These are phyloP conservation scores for Mechanitis mazaeus DNA, from an alignment of 2,888 invertebrate genomes.

Conservation along the genomic window DNA sequence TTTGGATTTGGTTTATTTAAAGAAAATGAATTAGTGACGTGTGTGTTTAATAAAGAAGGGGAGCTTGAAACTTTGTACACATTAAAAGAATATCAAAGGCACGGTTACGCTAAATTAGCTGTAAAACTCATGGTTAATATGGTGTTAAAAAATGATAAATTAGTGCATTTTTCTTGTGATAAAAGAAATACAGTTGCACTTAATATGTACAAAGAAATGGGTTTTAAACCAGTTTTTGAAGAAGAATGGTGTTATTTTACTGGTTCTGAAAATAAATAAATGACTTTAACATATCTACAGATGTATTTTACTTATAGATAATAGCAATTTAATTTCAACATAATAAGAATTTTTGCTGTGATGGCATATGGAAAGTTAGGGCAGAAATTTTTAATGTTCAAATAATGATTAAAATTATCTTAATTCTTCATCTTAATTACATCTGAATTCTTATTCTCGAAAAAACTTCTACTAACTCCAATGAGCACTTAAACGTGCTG, in stretches of 20 bases:
- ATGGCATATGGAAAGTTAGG: no score
- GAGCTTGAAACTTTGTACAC: conserved; percentile 49
- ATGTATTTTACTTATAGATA: no score
- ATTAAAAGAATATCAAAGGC: conserved; percentile 45
- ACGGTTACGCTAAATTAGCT: conserved; percentile 48
- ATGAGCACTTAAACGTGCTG: no score
- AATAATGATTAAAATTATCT: no score
- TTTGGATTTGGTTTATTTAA: conserved; percentile 46
- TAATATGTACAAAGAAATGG: conserved; percentile 46
- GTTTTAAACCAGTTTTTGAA: conserved; percentile 33
- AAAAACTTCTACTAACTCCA: no score
- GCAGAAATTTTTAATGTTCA: no score
- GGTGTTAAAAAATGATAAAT: conserved; percentile 37
- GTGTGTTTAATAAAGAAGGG: conserved; percentile 47
- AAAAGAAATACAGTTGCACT: conserved; percentile 39
- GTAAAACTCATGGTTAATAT: conserved; percentile 44
- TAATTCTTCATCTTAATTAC: no score
- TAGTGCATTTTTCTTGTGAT: conserved; percentile 42
- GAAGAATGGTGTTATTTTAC: conserved; percentile 36
- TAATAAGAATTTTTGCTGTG: no score
- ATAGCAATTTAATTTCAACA: no score
- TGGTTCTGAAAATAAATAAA: neutral
- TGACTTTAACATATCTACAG: neutral
- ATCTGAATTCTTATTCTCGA: no score
- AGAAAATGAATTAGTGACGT: conserved; percentile 38